Evolutionary conservation across 2,797 vertebrate species (phyloP).

Genomic region (Nyctalus aviator): DNA sequence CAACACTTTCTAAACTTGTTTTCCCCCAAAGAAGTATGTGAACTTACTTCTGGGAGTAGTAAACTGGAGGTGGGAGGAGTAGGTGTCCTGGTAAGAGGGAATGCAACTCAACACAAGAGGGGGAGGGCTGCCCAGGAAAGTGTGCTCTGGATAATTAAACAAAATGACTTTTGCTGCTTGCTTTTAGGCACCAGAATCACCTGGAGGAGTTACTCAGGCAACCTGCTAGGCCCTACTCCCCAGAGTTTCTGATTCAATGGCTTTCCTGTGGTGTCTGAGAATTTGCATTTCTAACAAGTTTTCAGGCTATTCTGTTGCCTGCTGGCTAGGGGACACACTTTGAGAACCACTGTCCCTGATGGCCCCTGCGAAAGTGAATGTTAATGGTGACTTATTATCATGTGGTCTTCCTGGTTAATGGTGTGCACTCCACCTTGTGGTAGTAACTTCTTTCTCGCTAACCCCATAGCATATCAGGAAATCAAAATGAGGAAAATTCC

Average conservation of each 20-base stretch:
- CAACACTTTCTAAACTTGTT: not conserved
- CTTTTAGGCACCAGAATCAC: not conserved
- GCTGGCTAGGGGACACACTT: not conserved
- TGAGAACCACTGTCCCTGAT: not conserved
- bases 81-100: not conserved
- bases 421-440: no score
- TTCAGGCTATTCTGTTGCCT: not conserved
- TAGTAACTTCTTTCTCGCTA: not conserved
- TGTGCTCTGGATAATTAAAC: not conserved
- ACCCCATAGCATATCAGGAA: not conserved
- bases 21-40: not conserved
- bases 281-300: slow-evolving; percentile 35
- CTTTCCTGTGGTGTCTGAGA: not conserved
- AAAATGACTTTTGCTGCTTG: not conserved
- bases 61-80: not conserved
- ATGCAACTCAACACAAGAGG: not conserved
- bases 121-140: not conserved
- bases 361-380: not conserved
- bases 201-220: not conserved
- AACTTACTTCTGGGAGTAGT: not conserved
- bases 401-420: not conserved
- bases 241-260: not conserved
- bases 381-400: not conserved
- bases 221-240: not conserved
- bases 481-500: not conserved